A percentile compares a stretch with the other conserved stretches of the same genome.
These are phyloP conservation scores for Leucoraja ocellata DNA, from an alignment of 2,797 vertebrate genomes.

Conservation along the genomic window DNA sequence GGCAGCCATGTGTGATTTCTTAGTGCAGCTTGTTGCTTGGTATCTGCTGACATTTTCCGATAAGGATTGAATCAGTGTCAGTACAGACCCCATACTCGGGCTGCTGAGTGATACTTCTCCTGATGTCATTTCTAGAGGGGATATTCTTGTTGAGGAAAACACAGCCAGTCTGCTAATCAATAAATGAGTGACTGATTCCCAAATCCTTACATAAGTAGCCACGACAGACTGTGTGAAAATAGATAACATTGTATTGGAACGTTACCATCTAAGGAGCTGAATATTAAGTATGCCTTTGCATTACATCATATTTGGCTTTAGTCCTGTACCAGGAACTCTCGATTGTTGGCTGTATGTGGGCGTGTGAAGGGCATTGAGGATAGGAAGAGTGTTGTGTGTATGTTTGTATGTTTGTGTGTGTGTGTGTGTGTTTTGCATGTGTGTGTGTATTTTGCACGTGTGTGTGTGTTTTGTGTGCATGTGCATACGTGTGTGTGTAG, in stretches of 20 bases:
- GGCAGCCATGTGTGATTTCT: conserved; percentile 34
- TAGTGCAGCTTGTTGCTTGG: conserved; percentile 27
- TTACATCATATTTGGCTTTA: conserved; percentile 28
- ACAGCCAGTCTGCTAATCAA: not conserved
- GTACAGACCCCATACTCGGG: not conserved
- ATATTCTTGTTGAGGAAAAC: not conserved
- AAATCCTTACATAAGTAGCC: not conserved
- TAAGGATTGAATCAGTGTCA: not conserved
- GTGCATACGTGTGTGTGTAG: not conserved
- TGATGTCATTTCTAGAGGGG: not conserved
- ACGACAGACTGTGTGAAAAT: not conserved
- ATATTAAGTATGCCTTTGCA: not conserved
- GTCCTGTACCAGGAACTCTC: not conserved
- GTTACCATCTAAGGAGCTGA: not conserved
- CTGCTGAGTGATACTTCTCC: not conserved
- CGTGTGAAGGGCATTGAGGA: not conserved
- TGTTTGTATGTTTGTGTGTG: not conserved
- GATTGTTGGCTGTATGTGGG: not conserved
- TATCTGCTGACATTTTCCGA: conserved; percentile 12
- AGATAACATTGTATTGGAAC: conserved; percentile 1
- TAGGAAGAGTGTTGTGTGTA: not conserved
- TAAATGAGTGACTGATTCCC: conserved; percentile 4
- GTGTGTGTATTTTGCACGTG: not conserved
- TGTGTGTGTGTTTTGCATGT: not conserved
- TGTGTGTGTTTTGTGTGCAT: not conserved